Conservation (phyloP, 2,797 vertebrate genomes). For the Rhinichthys osculus region DNA sequence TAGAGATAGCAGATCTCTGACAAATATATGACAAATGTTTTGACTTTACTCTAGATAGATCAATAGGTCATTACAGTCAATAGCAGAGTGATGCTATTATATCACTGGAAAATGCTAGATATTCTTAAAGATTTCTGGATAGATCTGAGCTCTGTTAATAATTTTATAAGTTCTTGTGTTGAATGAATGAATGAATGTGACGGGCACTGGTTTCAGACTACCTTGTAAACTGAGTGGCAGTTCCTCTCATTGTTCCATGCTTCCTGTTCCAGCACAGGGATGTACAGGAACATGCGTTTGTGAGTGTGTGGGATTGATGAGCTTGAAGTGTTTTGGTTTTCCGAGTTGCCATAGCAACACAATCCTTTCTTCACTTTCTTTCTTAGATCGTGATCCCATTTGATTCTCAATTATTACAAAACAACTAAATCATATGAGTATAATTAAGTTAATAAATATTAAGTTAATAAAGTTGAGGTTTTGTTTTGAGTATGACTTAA, state of each 20-base stretch:
- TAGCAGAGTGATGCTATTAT: neutral
- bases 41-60: neutral
- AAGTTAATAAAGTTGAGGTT: neutral
- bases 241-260: conserved; percentile 79
- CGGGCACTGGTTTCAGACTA: conserved; percentile 47
- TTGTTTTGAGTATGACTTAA: neutral
- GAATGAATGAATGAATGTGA: conserved; percentile 55
- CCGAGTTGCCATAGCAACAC: conserved; percentile 39
- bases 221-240: conserved; percentile 67
- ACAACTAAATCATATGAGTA: neutral
- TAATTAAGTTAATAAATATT: neutral
- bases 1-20: neutral
- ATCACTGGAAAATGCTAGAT: neutral
- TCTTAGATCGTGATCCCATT: neutral
- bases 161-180: neutral
- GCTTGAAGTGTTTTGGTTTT: conserved; percentile 35
- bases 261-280: conserved; percentile 74
- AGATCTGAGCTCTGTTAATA: neutral
- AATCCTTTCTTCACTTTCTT: neutral
- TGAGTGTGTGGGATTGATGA: conserved; percentile 16
- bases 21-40: neutral
- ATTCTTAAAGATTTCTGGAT: neutral
- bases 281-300: conserved; percentile 36
- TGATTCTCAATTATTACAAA: neutral
- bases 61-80: neutral